Evolutionary conservation across 2,797 vertebrate genomes (phyloP).

Genomic region (Smutsia gigantea): DNA sequence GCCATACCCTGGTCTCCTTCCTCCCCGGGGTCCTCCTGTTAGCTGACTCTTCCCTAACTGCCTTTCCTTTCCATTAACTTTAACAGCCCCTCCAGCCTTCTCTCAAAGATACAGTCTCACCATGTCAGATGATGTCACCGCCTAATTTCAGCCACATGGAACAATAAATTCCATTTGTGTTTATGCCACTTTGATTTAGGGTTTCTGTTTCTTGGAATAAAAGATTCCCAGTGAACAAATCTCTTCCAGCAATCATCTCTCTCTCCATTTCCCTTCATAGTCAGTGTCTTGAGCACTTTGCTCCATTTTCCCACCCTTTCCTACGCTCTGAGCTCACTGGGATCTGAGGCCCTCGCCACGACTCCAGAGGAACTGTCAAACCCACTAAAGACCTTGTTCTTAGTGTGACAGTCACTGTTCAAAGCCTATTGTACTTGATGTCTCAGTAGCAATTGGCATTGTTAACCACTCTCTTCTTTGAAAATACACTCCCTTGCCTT

Average conservation of each 20-base stretch:
- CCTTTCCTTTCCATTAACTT: neutral
- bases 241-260: neutral
- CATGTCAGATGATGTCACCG: neutral
- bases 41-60: neutral
- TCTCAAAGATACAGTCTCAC: neutral
- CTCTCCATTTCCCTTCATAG: neutral
- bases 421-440: neutral
- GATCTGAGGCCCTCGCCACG: neutral
- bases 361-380: neutral
- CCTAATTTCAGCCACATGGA: conserved; percentile 21
- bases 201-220: conserved; percentile 24
- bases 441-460: neutral
- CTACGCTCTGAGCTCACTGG: neutral
- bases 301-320: neutral
- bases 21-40: neutral
- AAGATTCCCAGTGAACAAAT: conserved; percentile 12
- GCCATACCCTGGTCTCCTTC: neutral
- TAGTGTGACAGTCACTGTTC: neutral
- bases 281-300: neutral
- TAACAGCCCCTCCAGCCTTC: neutral
- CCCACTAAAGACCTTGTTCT: neutral
- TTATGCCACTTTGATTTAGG: conserved; percentile 45
- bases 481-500: neutral
- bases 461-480: neutral
- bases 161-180: conserved; percentile 27